Evolutionary conservation across 2,797 vertebrate genomes (phyloP), one percentile per base, ranked within the genome.

Genomic region (Pangasius mekongensis): DNA sequence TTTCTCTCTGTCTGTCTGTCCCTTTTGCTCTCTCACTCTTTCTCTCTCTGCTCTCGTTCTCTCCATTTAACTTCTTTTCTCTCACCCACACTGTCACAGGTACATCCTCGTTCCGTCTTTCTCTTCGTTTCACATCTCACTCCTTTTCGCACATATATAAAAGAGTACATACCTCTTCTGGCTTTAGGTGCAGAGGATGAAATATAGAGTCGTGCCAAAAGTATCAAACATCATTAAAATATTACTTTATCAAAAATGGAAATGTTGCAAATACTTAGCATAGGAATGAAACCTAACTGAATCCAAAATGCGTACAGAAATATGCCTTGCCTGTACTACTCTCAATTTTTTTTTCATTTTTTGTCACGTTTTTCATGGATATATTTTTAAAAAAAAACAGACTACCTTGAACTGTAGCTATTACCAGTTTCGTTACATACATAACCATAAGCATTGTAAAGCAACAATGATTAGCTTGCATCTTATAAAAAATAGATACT

Each of bases 1-100:
- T 91, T 33, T 5, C 90, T 89, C 84, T 87, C 85, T 67, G 69
- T 88, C 81, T 90, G 87, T 90, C 84, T 76, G 74, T 56, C 56
- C 14, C 27, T 39, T 71, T 62, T 64, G 11, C 83, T 77, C 69
- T 78, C 43, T 66, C 47, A 3, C 64, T 39, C 20, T 27, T 69
- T 20, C 36, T 56, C 49, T 78, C 84, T 71, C 62, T 20, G 22
- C 39, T 64, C 18, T 56, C 49, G 43, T 30, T 76, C 13, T 84
- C 43, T 74, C 47, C 52, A 83, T 62, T 24, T 56, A 76, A 52
- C 39, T 49, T 52, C 10, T 30, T 56, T 56, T 66, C 33, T 84
- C 49, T 81, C 47, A 62, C 78, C 56, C 18, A 82, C 78, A 62
- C 56, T 81, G 78, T 81, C 78, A 81, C 78, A 39, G 80, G 58